These are phyloP conservation scores for Rhodophaea formosa DNA, from an alignment of 2,888 invertebrate species.

Conservation along the genomic window DNA sequence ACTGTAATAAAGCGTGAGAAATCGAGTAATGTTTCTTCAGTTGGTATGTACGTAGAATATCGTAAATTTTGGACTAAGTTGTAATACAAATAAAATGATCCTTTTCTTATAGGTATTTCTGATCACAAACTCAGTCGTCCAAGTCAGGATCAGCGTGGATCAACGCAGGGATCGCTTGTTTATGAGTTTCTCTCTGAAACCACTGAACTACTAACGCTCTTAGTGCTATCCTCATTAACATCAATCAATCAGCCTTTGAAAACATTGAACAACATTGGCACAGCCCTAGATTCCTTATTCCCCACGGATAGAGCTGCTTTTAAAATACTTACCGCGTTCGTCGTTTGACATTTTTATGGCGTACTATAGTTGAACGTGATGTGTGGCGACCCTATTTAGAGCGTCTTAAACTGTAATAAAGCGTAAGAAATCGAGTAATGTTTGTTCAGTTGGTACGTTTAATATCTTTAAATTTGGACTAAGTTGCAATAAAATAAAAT, in stretches of 20 bases:
- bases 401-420: slow-evolving; percentile 13
- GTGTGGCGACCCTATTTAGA: slow-evolving; percentile 14
- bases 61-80: neutral
- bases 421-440: neutral
- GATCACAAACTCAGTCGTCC: too few species aligned
- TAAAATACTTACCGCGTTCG: slow-evolving; percentile 17
- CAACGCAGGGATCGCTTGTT: too few species aligned
- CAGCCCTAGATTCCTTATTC: neutral
- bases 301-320: neutral
- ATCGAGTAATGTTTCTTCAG: neutral
- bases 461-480: neutral
- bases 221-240: too few species aligned
- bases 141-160: too few species aligned
- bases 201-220: too few species aligned
- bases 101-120: too few species aligned
- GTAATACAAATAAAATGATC: neutral
- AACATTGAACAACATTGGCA: neutral
- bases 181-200: too few species aligned
- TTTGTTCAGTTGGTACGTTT: neutral
- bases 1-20: slow-evolving; percentile 4
- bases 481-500: neutral
- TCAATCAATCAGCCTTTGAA: too few species aligned
- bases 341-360: slow-evolving; percentile 18
- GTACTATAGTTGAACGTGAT: slow-evolving; percentile 17
- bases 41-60: neutral